These are phyloP conservation scores for Equus quagga DNA, from an alignment of 2,113 vertebrate species.

Conservation along the genomic window DNA sequence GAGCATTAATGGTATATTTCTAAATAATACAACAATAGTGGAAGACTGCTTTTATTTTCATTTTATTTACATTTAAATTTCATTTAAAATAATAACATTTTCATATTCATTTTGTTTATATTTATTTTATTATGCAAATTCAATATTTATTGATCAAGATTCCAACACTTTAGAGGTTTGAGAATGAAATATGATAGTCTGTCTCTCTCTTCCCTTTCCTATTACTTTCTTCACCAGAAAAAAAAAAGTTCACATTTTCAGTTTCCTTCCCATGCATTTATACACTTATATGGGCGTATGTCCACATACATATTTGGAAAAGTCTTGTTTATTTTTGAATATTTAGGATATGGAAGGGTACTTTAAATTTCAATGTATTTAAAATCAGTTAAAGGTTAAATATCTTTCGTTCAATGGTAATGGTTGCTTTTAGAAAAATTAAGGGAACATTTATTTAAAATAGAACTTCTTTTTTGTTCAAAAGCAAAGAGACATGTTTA, in stretches of 20 bases:
- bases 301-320: not conserved
- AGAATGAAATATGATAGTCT: not conserved
- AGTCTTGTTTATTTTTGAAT: not conserved
- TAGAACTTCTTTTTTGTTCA: not conserved
- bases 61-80: not conserved
- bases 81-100: not conserved
- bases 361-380: not conserved
- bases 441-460: slow-evolving; percentile 6
- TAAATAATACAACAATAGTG: not conserved
- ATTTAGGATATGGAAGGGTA: not conserved
- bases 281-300: not conserved
- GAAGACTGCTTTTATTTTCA: not conserved
- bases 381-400: not conserved
- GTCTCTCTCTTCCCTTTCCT: not conserved
- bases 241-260: not conserved
- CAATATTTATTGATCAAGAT: not conserved
- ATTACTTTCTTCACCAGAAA: not conserved
- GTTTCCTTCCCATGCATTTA: not conserved
- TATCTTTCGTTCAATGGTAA: not conserved
- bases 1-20: not conserved
- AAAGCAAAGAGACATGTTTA: not conserved
- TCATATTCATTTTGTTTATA: not conserved
- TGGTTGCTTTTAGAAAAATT: not conserved
- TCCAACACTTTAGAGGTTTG: not conserved
- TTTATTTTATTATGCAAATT: not conserved